Evolutionary conservation across 2,888 invertebrate genomes (phyloP), one percentile per base, ranked within the genome.

Genomic region (Serrognathus titanus): DNA sequence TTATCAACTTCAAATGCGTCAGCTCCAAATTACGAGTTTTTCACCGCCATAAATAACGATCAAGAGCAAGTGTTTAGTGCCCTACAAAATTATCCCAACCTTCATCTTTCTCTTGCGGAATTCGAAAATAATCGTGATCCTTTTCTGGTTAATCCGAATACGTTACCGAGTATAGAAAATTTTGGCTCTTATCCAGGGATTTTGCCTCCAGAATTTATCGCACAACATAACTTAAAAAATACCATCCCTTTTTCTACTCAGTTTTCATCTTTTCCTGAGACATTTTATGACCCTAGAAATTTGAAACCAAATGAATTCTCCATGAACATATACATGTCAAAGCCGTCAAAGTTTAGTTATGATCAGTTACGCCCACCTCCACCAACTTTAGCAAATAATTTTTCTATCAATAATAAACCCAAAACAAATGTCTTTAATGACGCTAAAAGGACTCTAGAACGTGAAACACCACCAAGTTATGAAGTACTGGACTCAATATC

Each of bases 401-500:
- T 31, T 31, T 31, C 24, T 31, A 1, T 31, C 7, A 31, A 3
- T 12, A 36, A 9, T 5, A 31, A 31, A 6, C 24, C 24, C 24
- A 31, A 31, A 31, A 7, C 7, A 31, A 31, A 31, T 7, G 24
- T 5, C 24, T 31, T 31, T 31, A 31, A 31, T 31, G 24, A 31
- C 24, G 24, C 7, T 31, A 31, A 5, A 7, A 31, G 24, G 24
- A 31, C 24, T 31, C 24, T 31, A 31, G 24, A 31, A 31, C 24
- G 24, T 31, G 24, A 31, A 31, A 31, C 24, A 31, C 24, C 24
- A 6, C 52, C 57, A 11, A 61, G 59, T 39, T 58, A 58, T 41
- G 68, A 71, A 40, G 49, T 73, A 47, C 64, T 73, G 53, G 71
- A 68, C 61, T 74, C 75, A 8, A 55, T 74, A 24, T 59, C 70